A percentile compares a stretch with the other conserved stretches of the same genome.
Evolutionary conservation across 2,888 invertebrate genomes (phyloP).

Genomic region (Embidobia sp.): DNA sequence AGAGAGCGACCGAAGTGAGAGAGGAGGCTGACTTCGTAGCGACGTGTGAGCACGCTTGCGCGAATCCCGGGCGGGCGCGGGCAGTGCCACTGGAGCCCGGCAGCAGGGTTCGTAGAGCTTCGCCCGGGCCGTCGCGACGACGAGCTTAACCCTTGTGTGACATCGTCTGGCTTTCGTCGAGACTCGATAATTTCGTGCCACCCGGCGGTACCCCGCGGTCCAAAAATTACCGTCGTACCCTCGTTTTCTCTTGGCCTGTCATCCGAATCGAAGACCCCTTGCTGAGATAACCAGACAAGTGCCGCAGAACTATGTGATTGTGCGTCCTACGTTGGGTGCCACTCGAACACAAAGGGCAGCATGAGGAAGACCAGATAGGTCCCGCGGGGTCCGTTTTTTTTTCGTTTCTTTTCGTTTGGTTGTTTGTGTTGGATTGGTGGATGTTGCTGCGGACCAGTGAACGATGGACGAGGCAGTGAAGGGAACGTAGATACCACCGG

Average conservation of each 20-base stretch:
- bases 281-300: too few relatives aligned
- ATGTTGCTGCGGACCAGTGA: conserved; percentile 32
- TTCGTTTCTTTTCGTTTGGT: conserved; percentile 5
- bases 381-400: neutral
- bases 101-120: conserved; percentile 80
- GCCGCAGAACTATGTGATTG: conserved; percentile 53
- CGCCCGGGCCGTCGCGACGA: conserved; percentile 80
- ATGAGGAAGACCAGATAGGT: conserved; percentile 41
- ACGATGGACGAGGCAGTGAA: conserved; percentile 55
- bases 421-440: neutral
- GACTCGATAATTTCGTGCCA: conserved; percentile 54
- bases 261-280: too few relatives aligned
- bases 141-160: conserved; percentile 72
- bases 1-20: conserved; percentile 58
- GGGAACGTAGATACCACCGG: conserved; percentile 57
- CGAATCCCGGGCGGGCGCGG: conserved; percentile 81
- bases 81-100: conserved; percentile 81
- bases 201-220: conserved; percentile 37
- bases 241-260: neutral
- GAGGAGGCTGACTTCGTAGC: conserved; percentile 74
- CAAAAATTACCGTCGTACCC: conserved; percentile 18
- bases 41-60: conserved; percentile 79
- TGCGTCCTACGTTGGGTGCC: conserved; percentile 27
- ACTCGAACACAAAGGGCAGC: conserved; percentile 16
- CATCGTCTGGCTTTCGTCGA: conserved; percentile 60